Evolutionary conservation across 2,888 invertebrate genomes (phyloP).

Genomic region (Allolobophora icterica): DNA sequence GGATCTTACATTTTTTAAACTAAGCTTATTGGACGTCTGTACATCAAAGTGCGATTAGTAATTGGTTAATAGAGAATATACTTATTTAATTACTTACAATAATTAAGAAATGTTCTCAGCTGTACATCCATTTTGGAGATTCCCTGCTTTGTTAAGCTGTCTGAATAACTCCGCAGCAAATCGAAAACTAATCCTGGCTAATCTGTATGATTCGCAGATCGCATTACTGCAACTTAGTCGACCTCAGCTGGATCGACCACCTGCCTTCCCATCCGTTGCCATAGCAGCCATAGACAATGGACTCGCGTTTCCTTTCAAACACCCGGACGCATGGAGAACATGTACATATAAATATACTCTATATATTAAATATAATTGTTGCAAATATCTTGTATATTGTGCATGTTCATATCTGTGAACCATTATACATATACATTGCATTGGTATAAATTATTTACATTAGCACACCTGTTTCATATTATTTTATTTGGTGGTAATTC

Average conservation of each 20-base stretch:
- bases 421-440: not conserved
- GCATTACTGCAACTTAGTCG: not conserved
- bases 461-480: too few species aligned
- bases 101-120: not conserved
- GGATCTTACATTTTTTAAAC: too few species aligned
- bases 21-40: too few species aligned
- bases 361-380: not conserved
- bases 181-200: not conserved
- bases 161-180: not conserved
- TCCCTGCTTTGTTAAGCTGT: not conserved
- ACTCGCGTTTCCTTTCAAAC: constrained; percentile 97
- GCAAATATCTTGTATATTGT: not conserved
- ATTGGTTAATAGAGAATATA: too few species aligned
- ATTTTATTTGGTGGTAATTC: too few species aligned
- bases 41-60: too few species aligned
- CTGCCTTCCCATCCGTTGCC: constrained; percentile 53
- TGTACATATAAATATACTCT: constrained; percentile 67
- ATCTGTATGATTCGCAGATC: not conserved
- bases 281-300: constrained; percentile 99
- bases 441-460: too few species aligned
- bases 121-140: not conserved
- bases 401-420: too few species aligned
- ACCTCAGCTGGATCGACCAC: not conserved
- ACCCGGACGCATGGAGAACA: constrained; percentile 99
- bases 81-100: too few species aligned